Evolutionary conservation across 2,113 vertebrate species (phyloP).

Genomic region (Neolamprologus caudopunctatus): DNA sequence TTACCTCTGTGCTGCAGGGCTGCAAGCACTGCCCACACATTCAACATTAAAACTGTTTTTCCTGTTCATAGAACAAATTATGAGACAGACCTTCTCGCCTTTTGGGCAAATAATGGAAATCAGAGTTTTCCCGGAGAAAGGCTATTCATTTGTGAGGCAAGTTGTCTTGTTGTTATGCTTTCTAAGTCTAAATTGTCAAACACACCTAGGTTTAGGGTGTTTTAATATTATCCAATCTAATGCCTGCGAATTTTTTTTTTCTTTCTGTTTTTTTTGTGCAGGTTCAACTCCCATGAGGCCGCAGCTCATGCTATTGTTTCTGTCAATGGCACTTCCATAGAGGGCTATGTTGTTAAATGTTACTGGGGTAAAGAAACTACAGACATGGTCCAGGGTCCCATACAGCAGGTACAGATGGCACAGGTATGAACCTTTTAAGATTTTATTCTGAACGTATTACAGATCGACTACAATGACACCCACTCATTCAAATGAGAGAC

Average conservation of each 20-base stretch:
- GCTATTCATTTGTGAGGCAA: constrained; percentile 95
- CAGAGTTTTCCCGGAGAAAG: constrained; percentile 96
- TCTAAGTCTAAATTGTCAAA: background rate
- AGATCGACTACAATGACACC: background rate
- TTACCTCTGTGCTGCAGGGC: background rate
- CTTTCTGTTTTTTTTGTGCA: background rate
- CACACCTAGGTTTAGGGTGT: background rate
- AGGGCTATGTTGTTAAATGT: constrained; percentile 92
- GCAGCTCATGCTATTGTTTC: constrained; percentile 95
- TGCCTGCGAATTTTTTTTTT: rapidly evolving
- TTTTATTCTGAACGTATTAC: background rate
- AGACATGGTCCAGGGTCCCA: constrained; percentile 74
- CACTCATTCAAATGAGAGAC: background rate
- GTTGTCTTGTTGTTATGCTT: background rate
- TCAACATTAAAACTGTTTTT: background rate
- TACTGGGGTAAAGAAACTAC: constrained; percentile 96
- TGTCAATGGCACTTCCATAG: constrained; percentile 90
- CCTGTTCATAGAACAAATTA: constrained; percentile 82
- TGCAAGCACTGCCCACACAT: background rate
- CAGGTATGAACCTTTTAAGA: constrained; percentile 12
- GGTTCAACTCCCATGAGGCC: constrained; percentile 90
- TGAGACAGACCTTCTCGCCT: constrained; percentile 97
- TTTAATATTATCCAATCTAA: background rate
- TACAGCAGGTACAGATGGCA: constrained; percentile 81
- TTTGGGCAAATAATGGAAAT: constrained; percentile 98